Base-by-base conservation (phyloP, 2,888 invertebrate genomes). In the Volucella zonaria region DNA sequence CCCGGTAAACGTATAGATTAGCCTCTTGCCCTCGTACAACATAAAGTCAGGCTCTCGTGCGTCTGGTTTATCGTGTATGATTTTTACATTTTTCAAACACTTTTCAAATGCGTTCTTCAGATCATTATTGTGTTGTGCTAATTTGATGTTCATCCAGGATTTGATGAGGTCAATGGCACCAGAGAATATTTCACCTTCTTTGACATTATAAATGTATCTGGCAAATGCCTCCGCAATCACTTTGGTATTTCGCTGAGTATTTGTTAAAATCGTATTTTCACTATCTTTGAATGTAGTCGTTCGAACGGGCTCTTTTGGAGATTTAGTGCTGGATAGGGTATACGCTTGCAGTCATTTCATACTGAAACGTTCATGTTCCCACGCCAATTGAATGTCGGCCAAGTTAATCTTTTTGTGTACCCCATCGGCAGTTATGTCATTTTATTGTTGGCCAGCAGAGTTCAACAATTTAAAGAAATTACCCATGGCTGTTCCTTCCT, bases 351-450 rank as follows among this genome's bases (percentile, higher is more conserved):
- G 94, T 86, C 98, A 93, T 87, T 97, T 94, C 88, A 99, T 97
- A 91, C 98, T 98, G 92, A 96, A 99, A 87, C 97, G 93, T 92
- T 99, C 99, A 90, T 99, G 99, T 89, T 99, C 98, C 99, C 99
- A 99, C 0, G 98, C 96, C 40, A 98, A 92, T 73, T 95, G 93
- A 87, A 97, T 96, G 68, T 98, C 98, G 0, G 97, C 98, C 71
- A 99, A 93, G 93, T 98, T 98, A 88, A 99, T n/a, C n/a, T n/a
- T n/a, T n/a, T n/a, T n/a, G n/a, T n/a, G n/a, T n/a, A n/a, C n/a
- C n/a, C n/a, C n/a, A n/a, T n/a, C n/a, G n/a, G n/a, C n/a, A n/a
- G n/a, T n/a, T n/a, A n/a, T n/a, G n/a, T n/a, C n/a, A n/a, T n/a
- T n/a, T n/a, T n/a, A n/a, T n/a, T n/a, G n/a, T n/a, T n/a, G n/a